Evolutionary conservation across 2,113 vertebrate genomes (phyloP), one percentile per base, ranked within the genome.

Genomic region (Marmota flaviventris): DNA sequence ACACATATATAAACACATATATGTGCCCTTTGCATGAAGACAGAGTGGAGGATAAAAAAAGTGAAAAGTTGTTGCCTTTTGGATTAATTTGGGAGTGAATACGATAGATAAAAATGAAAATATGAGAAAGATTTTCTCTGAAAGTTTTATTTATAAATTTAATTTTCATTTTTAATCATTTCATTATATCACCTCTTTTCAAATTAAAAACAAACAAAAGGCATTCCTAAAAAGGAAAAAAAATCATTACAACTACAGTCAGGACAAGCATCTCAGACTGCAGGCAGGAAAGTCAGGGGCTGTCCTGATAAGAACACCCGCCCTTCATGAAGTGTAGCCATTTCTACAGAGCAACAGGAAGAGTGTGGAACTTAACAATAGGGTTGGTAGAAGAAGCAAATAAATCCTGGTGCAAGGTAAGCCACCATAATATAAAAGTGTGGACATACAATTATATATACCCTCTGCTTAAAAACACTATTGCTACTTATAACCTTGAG

Each of bases 131-230:
- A n/a, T n/a, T 93, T 42, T 92, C 53, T 85, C 20, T 81, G 70
- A 81, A 78, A 61, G 14, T 37, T 84, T 73, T 94, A 53, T 84
- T 70, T 48, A 78, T 94, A 42, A 4, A n/a, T 72, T 92, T 82
- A 24, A 76, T 93, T 77, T 79, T 94, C 4, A 83, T 88, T 93
- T 79, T 56, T 12, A 85, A 16, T 2, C 1, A 85, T 51, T 2
- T 85, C 27, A 24, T 25, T 39, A 4, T 29, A 77, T 45, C 69
- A 85, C 6, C 5, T 89, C 51, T 39, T 92, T 18, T 95, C 7
- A 65, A 75, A 63, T 53, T 53, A 67, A 76, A 92, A 90, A 34
- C 48, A 89, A 91, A 56, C 24, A 78, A 94, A 69, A 77, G 25
- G 85, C 0, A 48, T 76, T 9, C 2, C 39, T 24, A 79, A 72